Evolutionary conservation across 2,888 invertebrate genomes (phyloP), one percentile per base, ranked within the genome.

Genomic region (Oscheius myriophilus): DNA sequence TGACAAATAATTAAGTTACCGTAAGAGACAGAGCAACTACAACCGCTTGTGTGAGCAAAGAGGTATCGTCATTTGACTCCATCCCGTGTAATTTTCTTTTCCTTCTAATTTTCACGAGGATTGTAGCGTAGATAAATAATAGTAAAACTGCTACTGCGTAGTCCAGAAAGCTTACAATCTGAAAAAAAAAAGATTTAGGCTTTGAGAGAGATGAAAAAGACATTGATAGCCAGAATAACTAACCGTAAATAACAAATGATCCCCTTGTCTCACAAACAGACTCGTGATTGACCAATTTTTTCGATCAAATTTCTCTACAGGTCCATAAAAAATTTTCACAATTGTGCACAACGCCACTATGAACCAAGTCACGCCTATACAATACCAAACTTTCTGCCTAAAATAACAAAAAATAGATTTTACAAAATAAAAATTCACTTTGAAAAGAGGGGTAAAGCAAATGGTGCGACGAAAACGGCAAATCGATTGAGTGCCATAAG

Each of bases 401-500:
- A 16, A 41, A 57, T 45, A n/a, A n/a, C n/a, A n/a, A n/a, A n/a
- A n/a, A n/a, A n/a, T n/a, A n/a, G n/a, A n/a, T n/a, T n/a, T n/a
- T n/a, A n/a, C n/a, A n/a, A n/a, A n/a, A n/a, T n/a, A n/a, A n/a
- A n/a, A n/a, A n/a, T n/a, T n/a, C n/a, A 39, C 52, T 53, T 42
- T 14, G 63, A 42, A 51, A 63, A 53, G 21, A 63, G 21, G 21
- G 16, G n/a, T 4, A 63, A 33, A 33, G 43, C 23, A 7, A 33
- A 33, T 4, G 65, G 65, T 12, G 21, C 9, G 39, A 65, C 65
- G 42, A 65, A 65, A 18, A 65, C 65, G 26, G 55, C 65, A 33
- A 65, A 65, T n/a, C 65, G 42, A 18, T 65, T 65, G 46, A 65
- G 46, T 9, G 65, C 65, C 65, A 65, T 65, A 12, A 65, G 65